Evolutionary conservation across 2,797 vertebrate species (phyloP).

Genomic region (Austrolebias charrua): DNA sequence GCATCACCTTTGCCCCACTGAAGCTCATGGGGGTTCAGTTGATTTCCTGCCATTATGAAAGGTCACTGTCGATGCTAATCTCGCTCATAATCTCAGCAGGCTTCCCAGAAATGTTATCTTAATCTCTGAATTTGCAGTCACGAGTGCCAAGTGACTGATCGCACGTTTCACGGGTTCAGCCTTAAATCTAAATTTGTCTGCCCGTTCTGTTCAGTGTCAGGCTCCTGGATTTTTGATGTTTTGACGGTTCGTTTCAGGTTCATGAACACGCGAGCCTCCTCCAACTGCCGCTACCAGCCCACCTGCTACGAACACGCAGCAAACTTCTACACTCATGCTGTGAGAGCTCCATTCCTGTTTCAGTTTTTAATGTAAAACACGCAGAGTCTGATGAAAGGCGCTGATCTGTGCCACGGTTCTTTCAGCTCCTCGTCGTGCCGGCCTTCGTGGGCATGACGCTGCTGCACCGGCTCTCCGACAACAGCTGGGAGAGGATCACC

Average conservation of each 20-base stretch:
- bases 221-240: background rate
- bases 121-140: background rate
- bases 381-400: too few relatives aligned
- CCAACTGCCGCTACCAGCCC: conserved; percentile 96
- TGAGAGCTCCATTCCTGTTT: conserved; percentile 68
- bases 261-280: conserved; percentile 94
- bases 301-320: conserved; percentile 98
- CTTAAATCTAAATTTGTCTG: too few relatives aligned
- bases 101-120: background rate
- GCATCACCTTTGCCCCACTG: background rate
- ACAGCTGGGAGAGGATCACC: conserved; percentile 91
- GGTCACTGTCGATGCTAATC: background rate
- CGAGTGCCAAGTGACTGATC: background rate
- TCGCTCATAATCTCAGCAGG: background rate
- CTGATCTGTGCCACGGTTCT: background rate
- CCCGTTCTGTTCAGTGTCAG: too few relatives aligned
- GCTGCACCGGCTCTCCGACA: conserved; percentile 89
- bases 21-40: background rate
- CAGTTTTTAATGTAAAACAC: too few relatives aligned
- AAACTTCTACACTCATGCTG: conserved; percentile 98
- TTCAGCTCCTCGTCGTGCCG: conserved; percentile 91
- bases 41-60: background rate
- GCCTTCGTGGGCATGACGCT: conserved; percentile 91
- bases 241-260: conserved; percentile 79
- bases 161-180: too few relatives aligned